Percentiles rank a stretch among this genome's conserved stretches.
phyloP scores from a whole-genome alignment of 2,797 vertebrate species.

The Remorina albescens region DNA sequence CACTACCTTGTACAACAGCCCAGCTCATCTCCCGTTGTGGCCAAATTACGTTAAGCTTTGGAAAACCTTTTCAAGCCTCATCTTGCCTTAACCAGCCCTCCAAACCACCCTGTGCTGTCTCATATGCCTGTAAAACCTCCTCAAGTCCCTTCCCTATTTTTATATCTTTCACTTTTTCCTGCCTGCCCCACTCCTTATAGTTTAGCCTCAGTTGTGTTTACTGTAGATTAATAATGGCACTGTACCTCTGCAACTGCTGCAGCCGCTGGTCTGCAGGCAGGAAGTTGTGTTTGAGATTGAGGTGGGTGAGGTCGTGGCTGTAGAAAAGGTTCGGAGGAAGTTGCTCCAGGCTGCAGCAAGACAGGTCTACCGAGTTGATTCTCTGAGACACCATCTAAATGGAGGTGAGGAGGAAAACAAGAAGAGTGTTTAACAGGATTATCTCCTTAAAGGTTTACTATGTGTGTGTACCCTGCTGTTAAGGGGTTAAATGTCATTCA shows the following conservation, averaged over 20 bases:
- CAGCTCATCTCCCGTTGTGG: slow-evolving; percentile 26
- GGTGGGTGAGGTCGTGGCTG: slow-evolving; percentile 98
- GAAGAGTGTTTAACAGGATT: slow-evolving; percentile 63
- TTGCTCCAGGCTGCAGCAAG: slow-evolving; percentile 95
- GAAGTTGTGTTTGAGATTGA: slow-evolving; percentile 98
- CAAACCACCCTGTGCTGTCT: slow-evolving; percentile 5
- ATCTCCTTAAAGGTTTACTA: slow-evolving; percentile 46
- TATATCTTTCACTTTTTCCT: slow-evolving; percentile 4
- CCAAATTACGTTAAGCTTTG: slow-evolving; percentile 33
- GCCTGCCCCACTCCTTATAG: not conserved
- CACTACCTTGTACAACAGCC: slow-evolving; percentile 22
- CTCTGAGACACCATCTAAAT: slow-evolving; percentile 95
- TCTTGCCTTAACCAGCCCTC: slow-evolving; percentile 28
- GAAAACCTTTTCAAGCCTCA: slow-evolving; percentile 45
- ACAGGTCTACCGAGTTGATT: slow-evolving; percentile 97
- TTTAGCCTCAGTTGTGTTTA: slow-evolving; percentile 45
- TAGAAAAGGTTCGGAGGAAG: slow-evolving; percentile 96
- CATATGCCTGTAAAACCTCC: slow-evolving; percentile 9
- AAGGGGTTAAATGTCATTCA: slow-evolving; percentile 64
- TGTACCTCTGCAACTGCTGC: slow-evolving; percentile 93
- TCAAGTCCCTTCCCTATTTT: slow-evolving; percentile 1
- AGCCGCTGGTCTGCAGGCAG: slow-evolving; percentile 88
- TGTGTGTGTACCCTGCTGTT: slow-evolving; percentile 25
- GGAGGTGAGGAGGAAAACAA: slow-evolving; percentile 13
- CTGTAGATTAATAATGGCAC: slow-evolving; percentile 15